Evolutionary conservation across 92 coral and sea anemone species (phyloP), one percentile per base, ranked within the genome.

Genomic region (Actinostola sp.): DNA sequence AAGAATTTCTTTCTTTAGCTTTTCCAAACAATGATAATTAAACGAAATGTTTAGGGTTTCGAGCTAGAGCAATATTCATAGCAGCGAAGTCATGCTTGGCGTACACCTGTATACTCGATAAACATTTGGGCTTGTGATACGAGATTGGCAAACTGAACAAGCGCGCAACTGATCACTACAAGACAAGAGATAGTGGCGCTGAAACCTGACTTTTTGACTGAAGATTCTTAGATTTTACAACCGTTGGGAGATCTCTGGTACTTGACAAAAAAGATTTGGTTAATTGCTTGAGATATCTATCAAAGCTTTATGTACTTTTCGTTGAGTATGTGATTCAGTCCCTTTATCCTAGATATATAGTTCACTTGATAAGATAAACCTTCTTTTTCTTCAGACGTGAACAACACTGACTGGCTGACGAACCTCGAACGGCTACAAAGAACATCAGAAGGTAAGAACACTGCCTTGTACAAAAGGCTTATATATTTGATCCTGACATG

Each of bases 1-100:
- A 5, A 57, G 63, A 46, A 57, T 57, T 30, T 8, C 36, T 27
- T 57, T 57, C 31, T 57, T 19, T 27, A 16, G 36, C 63, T 57
- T 27, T 35, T 13, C n/a, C 4, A 57, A 57, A 27, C 36, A 57
- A 1, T 11, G 27, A 30, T 57, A 27, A 57, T 57, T 57, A 57
- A 13, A 26, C 63, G 56, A 45, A 28, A 46, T 66, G 59, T 65
- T 65, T 65, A 35, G 72, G 13, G 58, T 45, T 66, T 46, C 33
- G 41, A 45, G 72, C 26, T 13, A 43, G 55, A 2, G 27, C 59
- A 52, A 52, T 52, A 52, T 52, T 52, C 10, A 52, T 10, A 14
- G 30, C 16, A 52, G 59, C 30, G 28, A 52, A 19, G 59, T 23
- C 30, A 52, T 52, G 59, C 30, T 19, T 23, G 21, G 59, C 59